A percentile compares a stretch with the other conserved stretches of the same genome.
phyloP scores from a whole-genome alignment of 2,113 vertebrate species.

The Prunella himalayana region DNA sequence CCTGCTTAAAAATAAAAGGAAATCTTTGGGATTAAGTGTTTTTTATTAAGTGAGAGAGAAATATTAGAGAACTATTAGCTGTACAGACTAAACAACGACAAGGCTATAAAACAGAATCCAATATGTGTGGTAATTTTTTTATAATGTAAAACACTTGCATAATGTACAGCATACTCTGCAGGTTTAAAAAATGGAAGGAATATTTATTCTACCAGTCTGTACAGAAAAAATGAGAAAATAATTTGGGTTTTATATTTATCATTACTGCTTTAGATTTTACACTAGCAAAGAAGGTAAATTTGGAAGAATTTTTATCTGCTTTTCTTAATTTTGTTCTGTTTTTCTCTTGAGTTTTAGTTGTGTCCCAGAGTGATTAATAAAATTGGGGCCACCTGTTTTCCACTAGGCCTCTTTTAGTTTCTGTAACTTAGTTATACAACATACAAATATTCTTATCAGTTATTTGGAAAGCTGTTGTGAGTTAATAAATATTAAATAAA shows the following conservation, averaged over 20 bases:
- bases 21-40: conserved; percentile 10
- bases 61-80: conserved; percentile 35
- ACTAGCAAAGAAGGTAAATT: background rate
- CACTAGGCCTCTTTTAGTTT: conserved; percentile 12
- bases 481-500: background rate
- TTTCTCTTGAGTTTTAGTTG: conserved; percentile 27
- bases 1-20: conserved; percentile 8
- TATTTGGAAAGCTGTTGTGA: conserved; percentile 10
- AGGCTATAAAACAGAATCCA: conserved; percentile 31
- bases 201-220: background rate
- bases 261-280: background rate
- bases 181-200: background rate
- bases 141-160: conserved; percentile 39
- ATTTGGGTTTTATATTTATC: background rate
- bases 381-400: conserved; percentile 62
- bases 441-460: conserved; percentile 11
- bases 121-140: conserved; percentile 32
- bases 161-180: background rate
- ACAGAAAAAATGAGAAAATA: background rate
- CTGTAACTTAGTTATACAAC: background rate
- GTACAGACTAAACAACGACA: conserved; percentile 24
- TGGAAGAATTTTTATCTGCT: background rate
- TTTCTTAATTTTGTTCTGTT: conserved; percentile 30
- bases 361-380: conserved; percentile 5
- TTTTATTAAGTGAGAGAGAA: conserved; percentile 43